phyloP scores from a whole-genome alignment of 2,888 invertebrate genomes.

The Anodontia alba region DNA sequence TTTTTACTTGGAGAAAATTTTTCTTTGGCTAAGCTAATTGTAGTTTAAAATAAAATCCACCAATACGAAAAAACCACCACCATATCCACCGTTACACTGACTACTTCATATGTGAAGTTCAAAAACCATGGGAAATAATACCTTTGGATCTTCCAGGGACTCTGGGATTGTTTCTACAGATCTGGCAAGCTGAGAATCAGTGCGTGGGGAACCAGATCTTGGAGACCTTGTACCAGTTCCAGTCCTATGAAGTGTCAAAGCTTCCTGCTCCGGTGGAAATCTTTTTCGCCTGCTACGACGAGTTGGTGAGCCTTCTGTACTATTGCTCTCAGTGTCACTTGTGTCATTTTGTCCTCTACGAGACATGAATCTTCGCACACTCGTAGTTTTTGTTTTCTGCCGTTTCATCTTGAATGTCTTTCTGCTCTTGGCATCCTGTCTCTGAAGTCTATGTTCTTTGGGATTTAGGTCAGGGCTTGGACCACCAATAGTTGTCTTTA shows the following conservation, averaged over 20 bases:
- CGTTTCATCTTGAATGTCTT: conserved; percentile 92
- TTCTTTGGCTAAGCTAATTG: too few species aligned
- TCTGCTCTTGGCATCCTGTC: conserved; percentile 96
- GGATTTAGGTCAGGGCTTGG: conserved; percentile 69
- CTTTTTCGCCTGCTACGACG: conserved; percentile 30
- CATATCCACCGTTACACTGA: too few species aligned
- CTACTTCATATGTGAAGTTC: conserved; percentile 36
- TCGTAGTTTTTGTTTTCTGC: conserved; percentile 76
- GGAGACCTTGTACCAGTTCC: conserved; percentile 46
- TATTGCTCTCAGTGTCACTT: conserved; percentile 69
- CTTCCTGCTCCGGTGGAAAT: conserved; percentile 43
- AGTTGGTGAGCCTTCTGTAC: conserved; percentile 69
- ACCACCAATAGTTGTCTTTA: not conserved
- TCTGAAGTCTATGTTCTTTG: conserved; percentile 89
- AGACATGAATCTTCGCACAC: conserved; percentile 68
- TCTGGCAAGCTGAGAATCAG: conserved; percentile 58
- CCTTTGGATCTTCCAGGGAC: conserved; percentile 59
- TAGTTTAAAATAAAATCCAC: too few species aligned
- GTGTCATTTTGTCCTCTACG: conserved; percentile 61
- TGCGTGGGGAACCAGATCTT: conserved; percentile 55
- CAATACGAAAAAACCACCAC: not conserved
- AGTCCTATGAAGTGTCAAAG: conserved; percentile 46
- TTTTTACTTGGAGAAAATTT: too few species aligned
- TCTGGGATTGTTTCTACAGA: conserved; percentile 78
- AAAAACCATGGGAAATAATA: conserved; percentile 17